These are phyloP conservation scores for Drosophila triauraria DNA, from an alignment of 1,140 invertebrate genomes.

Conservation along the genomic window DNA sequence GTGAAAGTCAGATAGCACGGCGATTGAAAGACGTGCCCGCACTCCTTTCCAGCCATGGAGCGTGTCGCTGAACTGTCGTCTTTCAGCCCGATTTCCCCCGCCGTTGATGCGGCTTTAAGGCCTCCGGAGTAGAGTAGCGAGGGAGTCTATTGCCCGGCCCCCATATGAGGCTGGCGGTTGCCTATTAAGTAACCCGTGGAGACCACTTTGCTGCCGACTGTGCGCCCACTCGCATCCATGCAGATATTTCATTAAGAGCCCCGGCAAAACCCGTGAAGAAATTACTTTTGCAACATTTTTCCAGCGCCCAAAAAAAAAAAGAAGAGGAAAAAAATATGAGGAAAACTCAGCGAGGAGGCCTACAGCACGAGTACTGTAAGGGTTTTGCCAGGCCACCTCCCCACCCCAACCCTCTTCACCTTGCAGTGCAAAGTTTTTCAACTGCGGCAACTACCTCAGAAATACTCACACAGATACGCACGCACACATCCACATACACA, in stretches of 20 bases:
- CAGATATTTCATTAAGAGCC: slow-evolving; percentile 70
- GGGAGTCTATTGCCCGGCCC: slow-evolving; percentile 22
- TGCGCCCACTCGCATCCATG: slow-evolving; percentile 30
- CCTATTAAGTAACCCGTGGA: slow-evolving; percentile 59
- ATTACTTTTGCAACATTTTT: slow-evolving; percentile 79
- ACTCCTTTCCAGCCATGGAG: slow-evolving; percentile 54
- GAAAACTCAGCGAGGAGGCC: slow-evolving; percentile 38
- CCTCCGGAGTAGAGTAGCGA: too few species aligned
- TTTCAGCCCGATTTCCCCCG: slow-evolving; percentile 29
- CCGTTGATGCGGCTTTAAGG: slow-evolving; percentile 23
- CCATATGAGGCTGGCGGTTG: slow-evolving; percentile 30
- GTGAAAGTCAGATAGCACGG: slow-evolving; percentile 11
- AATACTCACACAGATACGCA: slow-evolving; percentile 32
- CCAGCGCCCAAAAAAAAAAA: slow-evolving; percentile 49
- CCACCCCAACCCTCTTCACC: slow-evolving; percentile 22
- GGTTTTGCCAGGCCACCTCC: slow-evolving; percentile 12
- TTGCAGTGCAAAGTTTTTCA: slow-evolving; percentile 72
- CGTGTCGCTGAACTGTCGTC: slow-evolving; percentile 72
- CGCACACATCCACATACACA: slow-evolving; percentile 18
- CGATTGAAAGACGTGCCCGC: slow-evolving; percentile 64
- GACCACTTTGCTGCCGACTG: slow-evolving; percentile 57
- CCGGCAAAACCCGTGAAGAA: slow-evolving; percentile 69
- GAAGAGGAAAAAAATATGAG: slow-evolving; percentile 8
- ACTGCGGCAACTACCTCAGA: slow-evolving; percentile 67
- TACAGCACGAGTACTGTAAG: slow-evolving; percentile 58